phyloP scores from a whole-genome alignment of 2,113 vertebrate genomes.

The Myiozetetes cayanensis region DNA sequence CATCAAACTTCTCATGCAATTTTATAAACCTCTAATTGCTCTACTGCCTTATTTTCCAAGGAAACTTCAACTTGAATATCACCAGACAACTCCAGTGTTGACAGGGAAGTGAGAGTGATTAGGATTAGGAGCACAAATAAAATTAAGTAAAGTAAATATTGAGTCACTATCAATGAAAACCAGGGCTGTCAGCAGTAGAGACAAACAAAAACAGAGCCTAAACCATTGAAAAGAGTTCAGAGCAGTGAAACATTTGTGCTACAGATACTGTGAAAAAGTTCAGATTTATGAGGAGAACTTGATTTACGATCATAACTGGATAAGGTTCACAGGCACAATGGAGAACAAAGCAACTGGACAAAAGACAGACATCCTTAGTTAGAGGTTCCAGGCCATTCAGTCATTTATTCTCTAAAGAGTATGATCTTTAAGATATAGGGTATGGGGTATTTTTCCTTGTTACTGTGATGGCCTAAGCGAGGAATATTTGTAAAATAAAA shows the following conservation, averaged over 20 bases:
- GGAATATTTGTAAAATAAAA: background rate
- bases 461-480: background rate
- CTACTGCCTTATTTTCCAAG: background rate
- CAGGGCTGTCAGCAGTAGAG: background rate
- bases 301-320: background rate
- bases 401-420: background rate
- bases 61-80: background rate
- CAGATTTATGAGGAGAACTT: background rate
- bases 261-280: background rate
- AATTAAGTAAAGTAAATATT: background rate
- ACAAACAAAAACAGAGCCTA: background rate
- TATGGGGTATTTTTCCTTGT: background rate
- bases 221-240: background rate
- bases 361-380: background rate
- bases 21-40: background rate
- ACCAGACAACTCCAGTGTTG: background rate
- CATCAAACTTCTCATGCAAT: background rate
- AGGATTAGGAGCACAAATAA: background rate
- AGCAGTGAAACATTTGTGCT: background rate
- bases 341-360: rapidly evolving
- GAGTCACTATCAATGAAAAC: background rate
- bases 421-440: background rate
- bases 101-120: background rate
- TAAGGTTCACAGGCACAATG: background rate
- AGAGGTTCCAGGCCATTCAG: background rate